These are phyloP conservation scores for Steinernema hermaphroditum DNA, from an alignment of 2,888 invertebrate species.

Conservation along the genomic window DNA sequence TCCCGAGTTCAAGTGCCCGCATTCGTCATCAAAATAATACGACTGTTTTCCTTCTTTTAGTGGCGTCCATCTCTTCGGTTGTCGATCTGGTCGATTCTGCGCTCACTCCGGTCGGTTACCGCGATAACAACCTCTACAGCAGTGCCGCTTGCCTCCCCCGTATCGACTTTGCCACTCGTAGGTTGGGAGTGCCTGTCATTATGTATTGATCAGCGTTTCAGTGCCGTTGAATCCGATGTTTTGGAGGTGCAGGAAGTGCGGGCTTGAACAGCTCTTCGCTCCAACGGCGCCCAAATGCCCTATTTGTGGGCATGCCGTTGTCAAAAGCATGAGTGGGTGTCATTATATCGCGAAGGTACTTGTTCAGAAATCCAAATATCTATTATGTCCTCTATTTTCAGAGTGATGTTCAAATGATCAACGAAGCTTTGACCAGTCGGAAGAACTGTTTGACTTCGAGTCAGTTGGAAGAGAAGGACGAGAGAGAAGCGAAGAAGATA, in stretches of 20 bases:
- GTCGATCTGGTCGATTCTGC: slow-evolving; percentile 38
- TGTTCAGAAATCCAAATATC: too few relatives aligned
- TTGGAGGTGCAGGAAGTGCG: slow-evolving; percentile 40
- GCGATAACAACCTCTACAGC: slow-evolving; percentile 30
- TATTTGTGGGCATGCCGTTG: slow-evolving; percentile 34
- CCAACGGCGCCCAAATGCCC: slow-evolving; percentile 41
- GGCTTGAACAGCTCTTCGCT: slow-evolving; percentile 39
- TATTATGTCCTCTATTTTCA: background rate
- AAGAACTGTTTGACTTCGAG: background rate
- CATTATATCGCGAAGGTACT: background rate
- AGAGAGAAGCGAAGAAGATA: slow-evolving; percentile 82
- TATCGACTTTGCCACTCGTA: background rate
- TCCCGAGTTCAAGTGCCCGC: too few relatives aligned
- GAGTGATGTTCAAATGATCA: background rate
- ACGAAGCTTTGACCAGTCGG: slow-evolving; percentile 1
- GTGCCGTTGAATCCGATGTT: slow-evolving; percentile 31
- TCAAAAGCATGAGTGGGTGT: background rate
- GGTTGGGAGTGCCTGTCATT: background rate
- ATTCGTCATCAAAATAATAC: too few relatives aligned
- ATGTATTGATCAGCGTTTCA: slow-evolving; percentile 4
- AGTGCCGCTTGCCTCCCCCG: background rate
- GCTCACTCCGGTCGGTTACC: background rate
- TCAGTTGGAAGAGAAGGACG: slow-evolving; percentile 71
- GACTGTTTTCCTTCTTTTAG: slow-evolving; percentile 32
- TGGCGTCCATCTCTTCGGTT: slow-evolving; percentile 38